phyloP scores from a whole-genome alignment of 2,888 invertebrate genomes.

The Cantharis nigra region DNA sequence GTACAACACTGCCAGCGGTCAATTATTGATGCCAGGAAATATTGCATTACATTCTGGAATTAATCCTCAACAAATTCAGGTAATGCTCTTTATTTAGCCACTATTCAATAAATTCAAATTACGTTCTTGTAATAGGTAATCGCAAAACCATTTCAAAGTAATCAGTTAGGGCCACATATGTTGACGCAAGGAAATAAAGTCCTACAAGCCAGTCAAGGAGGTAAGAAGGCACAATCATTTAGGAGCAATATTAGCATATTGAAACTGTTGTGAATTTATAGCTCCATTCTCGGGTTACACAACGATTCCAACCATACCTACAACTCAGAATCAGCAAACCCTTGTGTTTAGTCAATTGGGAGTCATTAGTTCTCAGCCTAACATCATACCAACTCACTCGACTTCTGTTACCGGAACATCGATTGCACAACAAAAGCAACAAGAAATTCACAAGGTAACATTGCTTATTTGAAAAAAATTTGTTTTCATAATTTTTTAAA shows the following conservation, averaged over 20 bases:
- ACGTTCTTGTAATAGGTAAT: conserved; percentile 65
- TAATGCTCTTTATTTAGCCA: not conserved
- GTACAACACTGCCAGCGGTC: conserved; percentile 75
- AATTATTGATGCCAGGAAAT: conserved; percentile 80
- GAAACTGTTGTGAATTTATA: conserved; percentile 36
- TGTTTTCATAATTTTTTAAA: not conserved
- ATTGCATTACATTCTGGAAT: conserved; percentile 76
- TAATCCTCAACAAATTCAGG: conserved; percentile 79
- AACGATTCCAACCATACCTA: conserved; percentile 76
- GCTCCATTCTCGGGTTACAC: conserved; percentile 77
- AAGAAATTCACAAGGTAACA: conserved; percentile 71
- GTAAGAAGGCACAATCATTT: conserved; percentile 52
- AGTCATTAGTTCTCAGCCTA: conserved; percentile 72
- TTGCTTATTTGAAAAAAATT: conserved; percentile 3
- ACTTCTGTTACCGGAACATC: conserved; percentile 58
- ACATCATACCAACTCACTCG: conserved; percentile 67
- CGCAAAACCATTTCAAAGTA: conserved; percentile 83
- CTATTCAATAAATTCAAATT: not conserved
- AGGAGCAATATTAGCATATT: not conserved
- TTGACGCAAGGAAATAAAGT: conserved; percentile 76
- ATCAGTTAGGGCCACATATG: conserved; percentile 80
- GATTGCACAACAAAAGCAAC: conserved; percentile 61
- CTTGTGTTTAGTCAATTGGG: conserved; percentile 75
- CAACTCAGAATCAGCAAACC: conserved; percentile 75
- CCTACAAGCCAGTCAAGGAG: conserved; percentile 65